Base-by-base conservation (phyloP, 2,797 vertebrate species). In the Amniataba percoides region DNA sequence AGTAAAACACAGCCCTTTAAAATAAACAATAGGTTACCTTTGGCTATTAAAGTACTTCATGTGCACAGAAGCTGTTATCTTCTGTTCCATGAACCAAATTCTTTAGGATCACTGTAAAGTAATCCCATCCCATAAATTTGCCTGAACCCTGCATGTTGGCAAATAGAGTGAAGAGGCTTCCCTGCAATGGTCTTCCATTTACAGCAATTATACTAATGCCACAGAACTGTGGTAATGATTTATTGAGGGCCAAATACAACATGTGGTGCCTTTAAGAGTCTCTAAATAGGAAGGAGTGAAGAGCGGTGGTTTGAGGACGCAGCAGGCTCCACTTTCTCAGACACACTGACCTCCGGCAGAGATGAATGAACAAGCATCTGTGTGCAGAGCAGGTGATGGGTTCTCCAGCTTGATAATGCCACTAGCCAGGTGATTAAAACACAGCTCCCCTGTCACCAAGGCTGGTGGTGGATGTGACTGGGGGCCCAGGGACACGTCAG, bases 371-470 rank as follows among this genome's bases (percentile, higher is more conserved):
- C 42, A 53, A 70, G 63, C 81, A 73, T 85, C 80, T 89, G 78
- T 77, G 80, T 70, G 68, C 55, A 66, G 71, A 80, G 77, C 76
- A 77, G 76, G 62, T 71, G 85, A 86, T 16, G 31, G 78, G 46
- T 71, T 67, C 81, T 88, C 78, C 34, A 57, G 78, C 86, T 83
- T 88, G 79, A 85, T 78, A 87, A 82, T 77, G 83, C 83, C 72
- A 77, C 78, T 71, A 81, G 86, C 85, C 69, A 83, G 86, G 82
- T 86, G 86, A 93, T 93, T 92, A 88, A 83, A 89, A 83, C 80
- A 85, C 46, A 56, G 67, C 77, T 87, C 81, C 74, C 64, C 67
- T 82, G 74, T 71, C 72, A 76, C 79, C 15, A 2, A 65, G 51
- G 61, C 71, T 74, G 83, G 78, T 73, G 62, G 21, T 71, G 75